Base-by-base conservation (phyloP, 2,113 vertebrate genomes). In the Triplophysa tibetana region DNA sequence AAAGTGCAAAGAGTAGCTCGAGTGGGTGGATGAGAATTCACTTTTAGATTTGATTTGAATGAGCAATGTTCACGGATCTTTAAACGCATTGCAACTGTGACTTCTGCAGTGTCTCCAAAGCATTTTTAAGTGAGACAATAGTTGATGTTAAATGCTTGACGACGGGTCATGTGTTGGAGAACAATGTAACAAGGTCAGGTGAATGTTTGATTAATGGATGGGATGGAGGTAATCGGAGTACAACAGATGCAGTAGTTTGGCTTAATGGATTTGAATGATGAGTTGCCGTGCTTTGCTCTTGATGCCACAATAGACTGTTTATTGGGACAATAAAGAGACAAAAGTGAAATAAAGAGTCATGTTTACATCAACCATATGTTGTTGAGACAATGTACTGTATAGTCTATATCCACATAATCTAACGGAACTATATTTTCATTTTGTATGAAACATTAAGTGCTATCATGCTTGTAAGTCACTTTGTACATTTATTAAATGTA, bases 401-500 rank as follows among this genome's bases (percentile, higher is more conserved):
- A 33, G 33, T 33, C 5, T 75, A 13, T 62, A 60, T 74, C 14
- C n/a, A 38, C 7, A 41, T 33, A 41, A 62, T 1, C 2, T 26
- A 61, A 62, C 33, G 41, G n/a, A 78, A 61, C 74, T 24, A 19
- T 24, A 62, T 14, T 29, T 14, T 19, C 54, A 17, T 38, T 45
- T 45, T 12, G 60, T 23, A 82, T 87, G 43, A 69, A 85, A 86
- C 79, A 87, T 89, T 84, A 33, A 89, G 7, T 38, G 33, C 7
- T 38, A 3, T 38, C 6, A 6, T 38, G 7, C 5, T 38, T 38
- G 33, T 38, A 38, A 38, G 33, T 38, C 33, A 8, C 33, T 38
- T 38, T 38, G 33, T 38, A 38, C 33, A 8, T 7, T 7, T 38
- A 38, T 38, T 38, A 38, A 7, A 38, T 38, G 33, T 38, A 1